Conservation (phyloP, 2,888 invertebrate genomes). For the Branchinecta sandiegonensis region DNA sequence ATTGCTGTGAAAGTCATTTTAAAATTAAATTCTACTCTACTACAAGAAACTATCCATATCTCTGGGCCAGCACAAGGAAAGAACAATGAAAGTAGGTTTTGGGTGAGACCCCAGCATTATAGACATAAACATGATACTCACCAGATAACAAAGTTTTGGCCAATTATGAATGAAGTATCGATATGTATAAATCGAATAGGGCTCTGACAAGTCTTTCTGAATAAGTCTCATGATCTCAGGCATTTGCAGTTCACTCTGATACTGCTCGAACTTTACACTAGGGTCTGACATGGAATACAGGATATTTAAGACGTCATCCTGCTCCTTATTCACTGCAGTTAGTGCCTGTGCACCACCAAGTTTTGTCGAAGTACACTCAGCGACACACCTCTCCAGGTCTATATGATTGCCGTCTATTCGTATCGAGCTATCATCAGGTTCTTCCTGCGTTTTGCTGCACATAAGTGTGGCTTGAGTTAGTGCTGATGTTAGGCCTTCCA, state of each 20-base stretch:
- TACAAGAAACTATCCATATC: no score
- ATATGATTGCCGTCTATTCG: background rate
- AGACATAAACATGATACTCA: constrained; percentile 37
- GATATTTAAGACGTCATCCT: background rate
- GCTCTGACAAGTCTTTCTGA: constrained; percentile 97
- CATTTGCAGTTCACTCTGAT: constrained; percentile 94
- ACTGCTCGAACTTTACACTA: constrained; percentile 33
- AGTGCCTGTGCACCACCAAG: background rate
- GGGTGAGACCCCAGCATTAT: background rate
- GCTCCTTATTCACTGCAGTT: background rate
- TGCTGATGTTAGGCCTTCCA: constrained; percentile 2
- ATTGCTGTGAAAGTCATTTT: no score
- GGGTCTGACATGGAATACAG: background rate
- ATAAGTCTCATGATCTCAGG: constrained; percentile 97
- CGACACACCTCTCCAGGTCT: background rate
- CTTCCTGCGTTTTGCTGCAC: background rate
- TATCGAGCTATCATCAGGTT: background rate
- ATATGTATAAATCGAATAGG: constrained; percentile 99
- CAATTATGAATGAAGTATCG: constrained; percentile 99
- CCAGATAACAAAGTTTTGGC: constrained; percentile 95
- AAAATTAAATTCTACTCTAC: no score
- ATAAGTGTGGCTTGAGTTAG: background rate
- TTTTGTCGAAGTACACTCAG: background rate
- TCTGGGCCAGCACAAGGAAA: background rate
- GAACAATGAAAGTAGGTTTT: background rate